Base-by-base conservation (phyloP, 35 echinoderm and acorn worm genomes). In the Ptychodera flava region DNA sequence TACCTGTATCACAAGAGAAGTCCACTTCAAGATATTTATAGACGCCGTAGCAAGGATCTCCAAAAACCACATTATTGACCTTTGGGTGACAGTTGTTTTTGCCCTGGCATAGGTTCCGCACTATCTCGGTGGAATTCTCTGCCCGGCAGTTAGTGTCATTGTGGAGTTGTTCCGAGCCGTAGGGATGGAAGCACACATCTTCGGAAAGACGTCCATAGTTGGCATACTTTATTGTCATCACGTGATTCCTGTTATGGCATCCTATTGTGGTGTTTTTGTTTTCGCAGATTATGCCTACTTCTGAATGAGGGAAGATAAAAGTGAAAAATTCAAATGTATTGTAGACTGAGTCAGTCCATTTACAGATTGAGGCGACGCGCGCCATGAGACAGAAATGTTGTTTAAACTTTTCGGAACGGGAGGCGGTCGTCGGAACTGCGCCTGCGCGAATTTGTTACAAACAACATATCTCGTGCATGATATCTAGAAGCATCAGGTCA, bases 1-100 rank as follows among this genome's bases (percentile, higher is more conserved):
- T n/a, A n/a, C n/a, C n/a, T n/a, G n/a, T 64, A 22, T 64, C 45
- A 64, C 45, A 64, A 12, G 45, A 12, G 45, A 64, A 64, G 45
- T 64, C 6, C 45, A 64, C 45, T n/a, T 87, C 33, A 53, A 87
- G 35, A 77, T 87, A 87, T 34, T 87, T 87, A 77, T 22, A 87
- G 29, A 77, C 79, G 15, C 78, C 34, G 1, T 29, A 35, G 36
- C 86, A 87, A 0, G 86, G 86, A 79, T 87, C 77, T 30, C 86
- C 86, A 30, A 79, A 87, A 32, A 80, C 76, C 1, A 53, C 86
- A 78, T 87, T 87, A 30, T 78, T 79, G 14, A 37, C 86, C 16
- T 28, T 36, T 16, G 79, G 1, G 77, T 29, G 35, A 78, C 86
- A 87, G 16, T 16, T 1, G 86, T 78, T 35, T 1, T 32, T 14